phyloP scores from a whole-genome alignment of 2,888 invertebrate species.

The Halocaridina rubra region DNA sequence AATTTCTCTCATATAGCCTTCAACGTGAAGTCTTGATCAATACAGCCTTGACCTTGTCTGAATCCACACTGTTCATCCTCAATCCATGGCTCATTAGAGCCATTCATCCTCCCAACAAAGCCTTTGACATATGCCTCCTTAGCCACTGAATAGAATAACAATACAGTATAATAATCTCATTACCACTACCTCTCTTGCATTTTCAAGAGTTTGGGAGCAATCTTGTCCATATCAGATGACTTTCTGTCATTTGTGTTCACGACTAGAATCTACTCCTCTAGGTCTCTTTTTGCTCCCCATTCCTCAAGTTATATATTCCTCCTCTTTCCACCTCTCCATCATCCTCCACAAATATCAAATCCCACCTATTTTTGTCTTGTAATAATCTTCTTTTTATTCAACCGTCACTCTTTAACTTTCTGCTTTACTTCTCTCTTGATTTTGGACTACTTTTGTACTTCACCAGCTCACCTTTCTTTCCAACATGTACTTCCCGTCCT shows the following conservation, averaged over 20 bases:
- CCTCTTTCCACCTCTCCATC: background rate
- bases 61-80: constrained; percentile 22
- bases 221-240: background rate
- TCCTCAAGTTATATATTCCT: background rate
- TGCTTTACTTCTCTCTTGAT: background rate
- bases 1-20: background rate
- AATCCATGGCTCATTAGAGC: constrained; percentile 3
- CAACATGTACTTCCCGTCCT: background rate
- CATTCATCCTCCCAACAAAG: constrained; percentile 22
- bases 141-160: no score
- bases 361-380: background rate
- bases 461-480: background rate
- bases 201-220: background rate
- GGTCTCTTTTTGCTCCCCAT: background rate
- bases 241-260: background rate
- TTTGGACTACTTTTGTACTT: background rate
- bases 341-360: background rate
- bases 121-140: constrained; percentile 24
- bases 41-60: background rate
- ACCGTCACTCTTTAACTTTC: background rate
- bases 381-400: background rate
- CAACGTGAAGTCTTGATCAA: background rate
- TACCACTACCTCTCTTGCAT: background rate
- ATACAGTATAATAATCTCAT: no score
- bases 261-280: background rate